Conservation (phyloP, 2,797 vertebrate species). For the Phylloscopus collybita region DNA sequence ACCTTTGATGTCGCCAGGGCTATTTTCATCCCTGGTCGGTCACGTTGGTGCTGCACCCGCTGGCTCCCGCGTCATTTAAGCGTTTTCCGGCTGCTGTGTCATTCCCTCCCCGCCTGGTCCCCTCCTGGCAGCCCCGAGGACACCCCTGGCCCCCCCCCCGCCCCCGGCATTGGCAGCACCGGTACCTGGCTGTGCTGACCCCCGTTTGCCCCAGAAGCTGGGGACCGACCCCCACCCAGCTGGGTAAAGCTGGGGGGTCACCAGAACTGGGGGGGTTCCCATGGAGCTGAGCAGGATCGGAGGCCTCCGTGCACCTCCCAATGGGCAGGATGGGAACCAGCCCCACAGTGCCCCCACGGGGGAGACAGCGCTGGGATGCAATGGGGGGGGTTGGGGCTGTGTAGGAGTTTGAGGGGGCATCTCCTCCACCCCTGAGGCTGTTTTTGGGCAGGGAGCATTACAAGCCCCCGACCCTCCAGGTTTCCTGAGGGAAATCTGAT, state of each 20-base stretch:
- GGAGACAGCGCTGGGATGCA: background rate
- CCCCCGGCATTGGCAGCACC: rapidly evolving
- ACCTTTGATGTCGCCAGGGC: conserved; percentile 12
- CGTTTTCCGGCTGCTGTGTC: conserved; percentile 38
- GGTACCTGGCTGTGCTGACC: background rate
- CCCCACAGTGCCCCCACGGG: rapidly evolving
- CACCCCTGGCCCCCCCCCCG: rapidly evolving
- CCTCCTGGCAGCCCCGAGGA: background rate
- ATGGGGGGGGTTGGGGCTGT: background rate
- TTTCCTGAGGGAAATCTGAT: background rate
- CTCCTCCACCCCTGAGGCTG: background rate
- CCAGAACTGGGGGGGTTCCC: background rate
- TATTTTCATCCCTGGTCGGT: conserved; percentile 45
- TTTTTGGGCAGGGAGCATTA: background rate
- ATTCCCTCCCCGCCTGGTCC: background rate
- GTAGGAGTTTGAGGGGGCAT: background rate
- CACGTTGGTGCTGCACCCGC: conserved; percentile 1
- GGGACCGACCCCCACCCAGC: too few species aligned
- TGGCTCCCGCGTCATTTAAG: background rate
- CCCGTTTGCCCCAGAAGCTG: background rate
- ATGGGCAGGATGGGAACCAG: background rate
- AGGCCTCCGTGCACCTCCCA: background rate
- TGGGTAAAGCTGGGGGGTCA: background rate
- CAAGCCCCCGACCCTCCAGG: rapidly evolving
- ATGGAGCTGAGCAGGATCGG: background rate